phyloP scores from a whole-genome alignment of 2,797 vertebrate genomes.

The Cephalopachus bancanus region DNA sequence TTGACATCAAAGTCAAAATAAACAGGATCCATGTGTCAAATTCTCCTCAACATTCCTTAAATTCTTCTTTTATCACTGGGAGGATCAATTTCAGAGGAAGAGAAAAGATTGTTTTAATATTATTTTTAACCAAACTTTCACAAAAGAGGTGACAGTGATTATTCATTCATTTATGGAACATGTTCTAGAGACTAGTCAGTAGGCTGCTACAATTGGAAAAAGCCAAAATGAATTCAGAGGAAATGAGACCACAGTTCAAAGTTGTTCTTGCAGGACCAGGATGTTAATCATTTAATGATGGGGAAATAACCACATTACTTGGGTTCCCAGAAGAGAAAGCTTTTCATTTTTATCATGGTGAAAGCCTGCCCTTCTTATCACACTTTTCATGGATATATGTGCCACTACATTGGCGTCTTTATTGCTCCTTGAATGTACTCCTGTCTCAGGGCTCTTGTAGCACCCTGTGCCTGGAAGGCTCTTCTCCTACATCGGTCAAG shows the following conservation, averaged over 20 bases:
- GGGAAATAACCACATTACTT: neutral
- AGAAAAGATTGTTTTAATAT: neutral
- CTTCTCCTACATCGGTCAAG: neutral
- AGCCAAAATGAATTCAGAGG: neutral
- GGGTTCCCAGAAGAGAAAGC: neutral
- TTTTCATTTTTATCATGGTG: neutral
- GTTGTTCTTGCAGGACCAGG: neutral
- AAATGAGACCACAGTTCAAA: neutral
- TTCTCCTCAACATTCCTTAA: neutral
- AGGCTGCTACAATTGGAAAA: neutral
- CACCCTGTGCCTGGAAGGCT: neutral
- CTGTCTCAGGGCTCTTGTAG: neutral
- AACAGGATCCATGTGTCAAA: neutral
- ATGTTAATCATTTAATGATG: neutral
- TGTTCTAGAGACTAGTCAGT: neutral
- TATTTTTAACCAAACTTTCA: neutral
- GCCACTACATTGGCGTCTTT: neutral
- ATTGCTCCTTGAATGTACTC: neutral
- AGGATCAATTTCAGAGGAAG: neutral
- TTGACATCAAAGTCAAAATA: conserved; percentile 7
- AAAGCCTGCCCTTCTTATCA: neutral
- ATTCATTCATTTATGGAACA: neutral
- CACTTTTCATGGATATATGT: neutral
- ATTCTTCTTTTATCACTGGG: conserved; percentile 44
- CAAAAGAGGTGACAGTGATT: neutral